Evolutionary conservation across 2,113 vertebrate species (phyloP).

Genomic region (Ascaphus truei): DNA sequence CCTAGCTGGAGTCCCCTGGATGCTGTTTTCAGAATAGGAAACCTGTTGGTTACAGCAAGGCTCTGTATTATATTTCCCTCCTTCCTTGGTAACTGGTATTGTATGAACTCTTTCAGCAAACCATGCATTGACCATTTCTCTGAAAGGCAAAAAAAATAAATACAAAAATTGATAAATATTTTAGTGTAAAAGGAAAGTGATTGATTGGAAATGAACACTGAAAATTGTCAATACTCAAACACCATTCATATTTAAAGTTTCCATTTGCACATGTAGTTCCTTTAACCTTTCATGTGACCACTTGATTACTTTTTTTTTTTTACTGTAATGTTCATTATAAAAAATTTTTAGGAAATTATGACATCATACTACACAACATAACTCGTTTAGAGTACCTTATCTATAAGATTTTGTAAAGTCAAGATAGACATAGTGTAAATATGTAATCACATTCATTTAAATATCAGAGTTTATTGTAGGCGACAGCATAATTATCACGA

Average conservation of each 20-base stretch:
- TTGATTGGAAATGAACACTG: background rate
- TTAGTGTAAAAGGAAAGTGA: background rate
- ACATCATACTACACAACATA: background rate
- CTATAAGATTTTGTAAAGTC: no score
- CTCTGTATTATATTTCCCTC: slow-evolving; percentile 56
- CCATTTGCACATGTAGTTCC: background rate
- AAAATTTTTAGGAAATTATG: background rate
- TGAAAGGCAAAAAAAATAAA: slow-evolving; percentile 49
- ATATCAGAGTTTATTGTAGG: no score
- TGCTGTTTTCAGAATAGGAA: slow-evolving; percentile 49
- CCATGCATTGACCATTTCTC: slow-evolving; percentile 98
- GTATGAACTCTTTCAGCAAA: slow-evolving; percentile 91
- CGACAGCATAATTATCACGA: no score
- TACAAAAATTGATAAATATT: slow-evolving; percentile 32
- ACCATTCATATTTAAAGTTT: background rate
- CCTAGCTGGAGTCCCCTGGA: slow-evolving; percentile 73
- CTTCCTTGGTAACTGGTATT: slow-evolving; percentile 77
- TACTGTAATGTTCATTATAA: background rate
- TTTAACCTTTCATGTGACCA: background rate
- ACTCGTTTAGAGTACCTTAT: no score
- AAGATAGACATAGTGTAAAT: no score
- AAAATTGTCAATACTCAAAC: background rate
- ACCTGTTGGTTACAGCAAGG: slow-evolving; percentile 50
- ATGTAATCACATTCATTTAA: no score
- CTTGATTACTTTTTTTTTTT: background rate